Base-by-base conservation (phyloP, 2,888 invertebrate species). In the Buathra laborator region DNA sequence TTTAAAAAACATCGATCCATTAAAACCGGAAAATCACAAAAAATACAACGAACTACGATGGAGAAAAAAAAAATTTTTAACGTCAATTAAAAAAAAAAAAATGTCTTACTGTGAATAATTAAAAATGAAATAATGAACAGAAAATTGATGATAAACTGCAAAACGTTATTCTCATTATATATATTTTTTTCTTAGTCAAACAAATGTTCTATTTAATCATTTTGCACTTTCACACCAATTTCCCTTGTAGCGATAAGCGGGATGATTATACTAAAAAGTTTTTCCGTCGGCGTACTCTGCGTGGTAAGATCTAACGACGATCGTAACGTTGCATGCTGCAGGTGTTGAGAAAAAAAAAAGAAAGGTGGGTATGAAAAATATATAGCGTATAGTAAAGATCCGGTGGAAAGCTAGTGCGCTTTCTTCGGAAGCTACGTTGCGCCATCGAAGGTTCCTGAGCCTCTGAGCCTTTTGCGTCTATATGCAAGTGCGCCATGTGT, bases 301-400 rank as follows among this genome's bases (percentile, higher is more conserved):
- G 46, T 2, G 67, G 68, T 62, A 43, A 44, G 67, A 62, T 51
- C 59, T 66, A 68, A 78, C 68, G 72, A 46, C 16, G 32, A 32
- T 72, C 43, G 70, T 79, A 79, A 75, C 70, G 64, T 62, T 70
- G 82, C 48, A 59, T 32, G 71, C 12, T 67, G 83, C 79, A 75
- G 79, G 83, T 81, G 84, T 64, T 64, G 77, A 68, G 59, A 46
- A n/a, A 46, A 68, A 67, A 51, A 71, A 76, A 68, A 62, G 9
- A 51, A 12, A n/a, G 48, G 48, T 14, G 51, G 62, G 70, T 70
- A 70, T 74, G 70, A 75, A 79, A 79, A 68, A 72, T 83, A 79
- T 83, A 79, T 79, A 70, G 74, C 16, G 56, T 53, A 68, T 48
- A n/a, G 83, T 78, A 83, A 83, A 75, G 70, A 75, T 75, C 62